phyloP scores from a whole-genome alignment of 2,888 invertebrate genomes.

The Euplexia lucipara region DNA sequence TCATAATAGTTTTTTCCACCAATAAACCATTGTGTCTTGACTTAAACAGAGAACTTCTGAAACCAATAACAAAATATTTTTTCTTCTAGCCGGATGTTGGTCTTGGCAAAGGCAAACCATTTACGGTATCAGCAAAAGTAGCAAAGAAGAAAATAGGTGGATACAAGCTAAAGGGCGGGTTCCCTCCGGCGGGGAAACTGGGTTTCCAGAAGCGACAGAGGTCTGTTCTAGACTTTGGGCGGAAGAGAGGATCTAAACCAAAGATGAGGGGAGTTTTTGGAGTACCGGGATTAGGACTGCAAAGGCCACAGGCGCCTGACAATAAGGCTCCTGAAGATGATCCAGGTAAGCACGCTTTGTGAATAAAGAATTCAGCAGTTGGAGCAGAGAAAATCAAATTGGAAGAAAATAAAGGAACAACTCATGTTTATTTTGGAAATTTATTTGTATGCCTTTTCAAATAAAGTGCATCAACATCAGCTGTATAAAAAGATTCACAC shows the following conservation, averaged over 20 bases:
- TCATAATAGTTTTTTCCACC: no score
- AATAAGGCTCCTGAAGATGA: constrained; percentile 88
- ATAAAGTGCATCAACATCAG: no score
- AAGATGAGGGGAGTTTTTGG: constrained; percentile 97
- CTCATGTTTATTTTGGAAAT: no score
- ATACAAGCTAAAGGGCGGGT: constrained; percentile 92
- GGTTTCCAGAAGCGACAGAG: constrained; percentile 94
- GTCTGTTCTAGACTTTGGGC: constrained; percentile 93
- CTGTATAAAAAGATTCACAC: no score
- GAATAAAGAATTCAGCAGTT: not conserved
- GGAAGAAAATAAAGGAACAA: no score
- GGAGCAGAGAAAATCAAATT: not conserved
- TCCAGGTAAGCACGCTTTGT: constrained; percentile 76
- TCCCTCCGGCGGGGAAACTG: constrained; percentile 92
- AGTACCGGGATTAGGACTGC: constrained; percentile 94
- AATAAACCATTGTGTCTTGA: no score
- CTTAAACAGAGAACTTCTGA: no score
- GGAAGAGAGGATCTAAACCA: constrained; percentile 96
- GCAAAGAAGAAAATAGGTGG: constrained; percentile 95
- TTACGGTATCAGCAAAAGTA: constrained; percentile 93
- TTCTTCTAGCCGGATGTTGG: constrained; percentile 90
- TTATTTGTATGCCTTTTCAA: no score
- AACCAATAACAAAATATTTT: not conserved
- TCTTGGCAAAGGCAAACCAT: constrained; percentile 95
- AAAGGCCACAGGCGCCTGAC: constrained; percentile 92